Conservation (phyloP, 2,797 vertebrate genomes). For the Parauchenoglanis punctatus region DNA sequence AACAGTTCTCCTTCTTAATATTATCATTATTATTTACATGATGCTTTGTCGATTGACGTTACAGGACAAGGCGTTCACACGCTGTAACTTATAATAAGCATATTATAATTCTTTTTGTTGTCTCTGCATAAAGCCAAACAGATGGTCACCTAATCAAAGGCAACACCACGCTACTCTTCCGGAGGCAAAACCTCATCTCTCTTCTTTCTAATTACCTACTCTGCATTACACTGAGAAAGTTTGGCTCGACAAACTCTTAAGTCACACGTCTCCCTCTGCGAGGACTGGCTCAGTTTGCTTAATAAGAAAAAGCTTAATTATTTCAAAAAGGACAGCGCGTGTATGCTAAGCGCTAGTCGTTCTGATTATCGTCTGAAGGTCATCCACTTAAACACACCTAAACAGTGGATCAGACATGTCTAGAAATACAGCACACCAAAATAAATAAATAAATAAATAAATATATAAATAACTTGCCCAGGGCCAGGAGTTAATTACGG, state of each 20-base stretch:
- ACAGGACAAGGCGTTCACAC: no score
- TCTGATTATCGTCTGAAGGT: constrained; percentile 18
- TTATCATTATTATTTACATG: no score
- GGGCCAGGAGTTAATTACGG: constrained; percentile 39
- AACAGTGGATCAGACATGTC: neutral
- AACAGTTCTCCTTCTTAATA: no score
- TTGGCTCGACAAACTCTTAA: neutral
- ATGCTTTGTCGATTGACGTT: no score
- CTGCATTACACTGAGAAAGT: neutral
- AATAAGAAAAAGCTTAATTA: neutral
- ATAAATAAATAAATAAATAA: neutral
- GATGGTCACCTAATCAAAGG: neutral
- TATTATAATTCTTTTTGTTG: no score
- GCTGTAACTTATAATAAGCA: no score
- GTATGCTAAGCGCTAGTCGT: neutral
- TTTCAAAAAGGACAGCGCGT: neutral
- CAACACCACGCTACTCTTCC: neutral
- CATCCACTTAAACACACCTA: neutral
- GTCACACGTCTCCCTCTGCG: neutral
- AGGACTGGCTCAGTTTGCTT: neutral
- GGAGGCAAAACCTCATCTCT: neutral
- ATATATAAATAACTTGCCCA: neutral
- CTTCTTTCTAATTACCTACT: neutral
- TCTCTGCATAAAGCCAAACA: neutral
- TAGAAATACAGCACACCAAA: neutral